Conservation (phyloP, 2,797 vertebrate genomes). For the Carduelis carduelis region DNA sequence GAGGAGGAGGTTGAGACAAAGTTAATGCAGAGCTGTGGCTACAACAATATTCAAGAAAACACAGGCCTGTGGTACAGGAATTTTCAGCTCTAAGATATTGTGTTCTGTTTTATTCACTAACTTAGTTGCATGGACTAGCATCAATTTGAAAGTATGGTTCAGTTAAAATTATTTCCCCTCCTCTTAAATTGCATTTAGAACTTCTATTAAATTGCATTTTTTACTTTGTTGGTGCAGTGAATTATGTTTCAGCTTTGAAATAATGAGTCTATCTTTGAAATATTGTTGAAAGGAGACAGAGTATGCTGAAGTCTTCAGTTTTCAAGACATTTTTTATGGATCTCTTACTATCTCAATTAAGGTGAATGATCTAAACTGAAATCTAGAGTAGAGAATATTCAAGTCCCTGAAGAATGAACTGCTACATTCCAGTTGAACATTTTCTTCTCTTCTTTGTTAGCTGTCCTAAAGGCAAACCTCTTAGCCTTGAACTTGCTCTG, state of each 20-base stretch:
- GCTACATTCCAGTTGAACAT: background rate
- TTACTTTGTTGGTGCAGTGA: background rate
- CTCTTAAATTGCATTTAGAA: background rate
- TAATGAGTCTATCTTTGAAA: background rate
- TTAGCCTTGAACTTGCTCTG: background rate
- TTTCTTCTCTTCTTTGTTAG: background rate
- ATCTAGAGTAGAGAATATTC: background rate
- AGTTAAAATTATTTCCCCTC: background rate
- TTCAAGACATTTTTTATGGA: background rate
- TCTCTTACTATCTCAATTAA: background rate
- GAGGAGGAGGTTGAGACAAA: background rate
- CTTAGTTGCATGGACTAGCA: background rate
- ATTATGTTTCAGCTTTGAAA: background rate
- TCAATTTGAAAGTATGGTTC: background rate
- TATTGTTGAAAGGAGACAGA: background rate
- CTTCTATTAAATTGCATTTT: background rate
- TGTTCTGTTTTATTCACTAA: background rate
- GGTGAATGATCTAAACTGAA: background rate
- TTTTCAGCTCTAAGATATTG: background rate
- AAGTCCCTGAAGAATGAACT: background rate
- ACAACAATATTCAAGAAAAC: background rate
- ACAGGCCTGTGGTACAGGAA: background rate
- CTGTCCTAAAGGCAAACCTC: background rate
- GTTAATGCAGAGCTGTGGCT: background rate
- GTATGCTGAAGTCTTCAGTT: background rate